phyloP scores from a whole-genome alignment of 2,888 invertebrate species.

The Ceriagrion tenellum region DNA sequence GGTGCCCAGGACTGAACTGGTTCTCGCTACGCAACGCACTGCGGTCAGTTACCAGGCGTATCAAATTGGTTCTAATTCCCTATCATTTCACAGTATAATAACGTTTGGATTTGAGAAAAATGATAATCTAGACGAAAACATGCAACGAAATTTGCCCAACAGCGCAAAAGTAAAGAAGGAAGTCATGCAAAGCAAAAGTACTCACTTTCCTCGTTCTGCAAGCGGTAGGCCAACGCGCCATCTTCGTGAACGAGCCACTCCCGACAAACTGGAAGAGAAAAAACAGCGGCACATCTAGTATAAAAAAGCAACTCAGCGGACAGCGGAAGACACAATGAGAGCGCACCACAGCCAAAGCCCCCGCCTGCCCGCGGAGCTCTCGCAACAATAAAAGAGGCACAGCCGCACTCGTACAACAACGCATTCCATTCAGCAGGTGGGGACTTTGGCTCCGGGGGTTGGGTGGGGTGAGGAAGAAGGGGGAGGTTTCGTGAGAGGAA shows the following conservation, averaged over 20 bases:
- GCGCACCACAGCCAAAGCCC: conserved; percentile 28
- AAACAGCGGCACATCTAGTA: conserved; percentile 64
- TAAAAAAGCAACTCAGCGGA: conserved; percentile 27
- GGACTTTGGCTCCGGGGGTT: not conserved
- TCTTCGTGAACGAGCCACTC: conserved; percentile 93
- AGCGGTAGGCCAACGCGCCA: conserved; percentile 88
- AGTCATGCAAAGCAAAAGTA: conserved; percentile 69
- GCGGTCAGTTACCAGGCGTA: too few relatives aligned
- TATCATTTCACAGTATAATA: too few relatives aligned
- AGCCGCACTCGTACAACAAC: not conserved
- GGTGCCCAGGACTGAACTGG: too few relatives aligned
- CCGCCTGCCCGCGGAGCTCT: not conserved
- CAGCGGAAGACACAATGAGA: conserved; percentile 49
- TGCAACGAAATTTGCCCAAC: not conserved
- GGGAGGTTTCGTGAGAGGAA: too few relatives aligned
- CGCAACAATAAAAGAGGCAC: conserved; percentile 11
- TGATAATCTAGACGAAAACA: not conserved
- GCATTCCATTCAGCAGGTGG: conserved; percentile 58
- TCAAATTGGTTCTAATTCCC: too few relatives aligned
- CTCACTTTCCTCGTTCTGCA: conserved; percentile 91
- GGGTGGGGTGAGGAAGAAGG: not conserved
- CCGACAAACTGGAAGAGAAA: conserved; percentile 83
- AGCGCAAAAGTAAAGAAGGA: not conserved
- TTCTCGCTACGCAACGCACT: too few relatives aligned
- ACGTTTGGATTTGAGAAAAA: not conserved